Percentiles rank a stretch among this genome's conserved stretches.
Conservation (phyloP, 2,888 invertebrate species). For the Agrochola circellaris region DNA sequence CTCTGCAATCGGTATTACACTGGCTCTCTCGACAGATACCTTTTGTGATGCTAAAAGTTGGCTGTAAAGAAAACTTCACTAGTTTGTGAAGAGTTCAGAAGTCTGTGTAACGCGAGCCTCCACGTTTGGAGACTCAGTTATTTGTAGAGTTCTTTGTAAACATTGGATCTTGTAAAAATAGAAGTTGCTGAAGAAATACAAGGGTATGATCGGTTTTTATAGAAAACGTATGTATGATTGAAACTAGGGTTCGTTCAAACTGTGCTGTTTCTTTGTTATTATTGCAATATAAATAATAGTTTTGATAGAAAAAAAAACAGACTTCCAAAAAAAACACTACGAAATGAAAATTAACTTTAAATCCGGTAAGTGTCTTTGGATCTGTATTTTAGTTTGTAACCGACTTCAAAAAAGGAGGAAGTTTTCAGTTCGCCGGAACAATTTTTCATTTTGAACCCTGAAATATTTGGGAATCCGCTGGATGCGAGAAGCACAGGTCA, state of each 20-base stretch:
- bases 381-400: too few relatives aligned
- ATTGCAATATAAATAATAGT: neutral
- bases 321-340: too few relatives aligned
- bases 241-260: neutral
- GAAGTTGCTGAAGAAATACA: slow-evolving; percentile 1
- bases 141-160: slow-evolving; percentile 41
- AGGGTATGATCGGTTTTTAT: slow-evolving; percentile 13
- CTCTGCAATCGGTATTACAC: slow-evolving; percentile 21
- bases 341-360: too few relatives aligned
- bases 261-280: neutral
- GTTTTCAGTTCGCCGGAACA: too few relatives aligned
- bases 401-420: too few relatives aligned
- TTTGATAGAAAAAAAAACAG: neutral
- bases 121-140: slow-evolving; percentile 26
- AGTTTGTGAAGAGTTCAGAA: slow-evolving; percentile 27
- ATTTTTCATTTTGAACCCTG: too few relatives aligned
- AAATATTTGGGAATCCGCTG: neutral
- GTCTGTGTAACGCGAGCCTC: slow-evolving; percentile 30
- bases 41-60: slow-evolving; percentile 49
- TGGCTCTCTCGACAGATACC: slow-evolving; percentile 26
- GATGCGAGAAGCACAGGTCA: neutral
- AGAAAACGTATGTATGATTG: slow-evolving; percentile 30
- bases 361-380: too few relatives aligned
- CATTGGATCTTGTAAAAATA: slow-evolving; percentile 32
- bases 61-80: slow-evolving; percentile 10